Conservation (phyloP, 1,140 invertebrate species). For the Formica selysi region DNA sequence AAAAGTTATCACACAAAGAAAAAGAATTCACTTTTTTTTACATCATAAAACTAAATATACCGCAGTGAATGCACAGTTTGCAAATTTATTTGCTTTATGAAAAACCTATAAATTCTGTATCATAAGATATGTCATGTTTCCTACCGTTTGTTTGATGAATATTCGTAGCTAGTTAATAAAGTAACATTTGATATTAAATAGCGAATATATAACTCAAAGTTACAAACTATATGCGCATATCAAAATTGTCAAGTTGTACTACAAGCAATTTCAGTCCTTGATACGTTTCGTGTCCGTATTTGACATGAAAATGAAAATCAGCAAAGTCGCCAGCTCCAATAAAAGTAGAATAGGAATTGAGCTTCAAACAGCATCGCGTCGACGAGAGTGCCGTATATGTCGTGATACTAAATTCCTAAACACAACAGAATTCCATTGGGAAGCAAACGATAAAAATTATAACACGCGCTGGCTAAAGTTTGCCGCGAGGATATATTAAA, state of each 20-base stretch:
- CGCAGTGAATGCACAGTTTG: too few species aligned
- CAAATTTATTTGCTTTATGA: constrained; percentile 18
- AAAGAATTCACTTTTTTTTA: neutral
- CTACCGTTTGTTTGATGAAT: neutral
- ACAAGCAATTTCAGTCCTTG: constrained; percentile 32
- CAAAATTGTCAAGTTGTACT: neutral
- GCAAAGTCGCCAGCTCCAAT: constrained; percentile 11
- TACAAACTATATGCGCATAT: constrained; percentile 1
- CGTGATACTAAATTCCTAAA: constrained; percentile 44
- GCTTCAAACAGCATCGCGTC: constrained; percentile 11
- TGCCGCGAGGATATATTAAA: constrained; percentile 33
- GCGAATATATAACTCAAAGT: constrained; percentile 6
- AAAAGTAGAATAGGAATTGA: constrained; percentile 11
- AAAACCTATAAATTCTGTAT: neutral
- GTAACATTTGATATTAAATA: constrained; percentile 49
- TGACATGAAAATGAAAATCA: constrained; percentile 39
- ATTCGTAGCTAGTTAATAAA: constrained; percentile 1
- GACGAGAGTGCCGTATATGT: neutral
- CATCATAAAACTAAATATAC: constrained; percentile 22
- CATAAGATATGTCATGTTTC: neutral
- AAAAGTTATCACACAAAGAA: neutral
- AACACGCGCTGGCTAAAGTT: constrained; percentile 25
- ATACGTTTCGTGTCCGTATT: neutral
- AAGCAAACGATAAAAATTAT: constrained; percentile 47
- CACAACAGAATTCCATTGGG: constrained; percentile 18